These are phyloP conservation scores for Chaetodon trifasciatus DNA, from an alignment of 2,797 vertebrate species.

Conservation along the genomic window DNA sequence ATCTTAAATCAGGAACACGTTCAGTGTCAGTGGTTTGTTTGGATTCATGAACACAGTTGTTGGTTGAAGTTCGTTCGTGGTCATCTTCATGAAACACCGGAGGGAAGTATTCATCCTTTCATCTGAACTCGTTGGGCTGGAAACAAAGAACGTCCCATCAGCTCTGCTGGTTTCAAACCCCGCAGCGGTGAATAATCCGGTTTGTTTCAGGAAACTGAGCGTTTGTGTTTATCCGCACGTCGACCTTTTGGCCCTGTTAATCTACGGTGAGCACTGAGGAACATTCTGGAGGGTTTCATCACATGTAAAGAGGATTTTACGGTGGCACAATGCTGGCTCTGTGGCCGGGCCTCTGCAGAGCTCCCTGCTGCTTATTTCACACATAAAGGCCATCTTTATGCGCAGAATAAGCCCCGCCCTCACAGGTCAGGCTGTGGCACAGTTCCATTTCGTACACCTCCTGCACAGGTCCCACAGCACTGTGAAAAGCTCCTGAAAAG, in stretches of 20 bases:
- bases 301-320: slow-evolving; percentile 61
- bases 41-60: no score
- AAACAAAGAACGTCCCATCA: background rate
- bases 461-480: background rate
- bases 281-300: slow-evolving; percentile 36
- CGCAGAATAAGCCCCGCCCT: background rate
- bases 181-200: background rate
- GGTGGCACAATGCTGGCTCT: slow-evolving; percentile 46
- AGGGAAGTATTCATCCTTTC: background rate
- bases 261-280: slow-evolving; percentile 34
- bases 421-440: background rate
- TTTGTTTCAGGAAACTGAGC: background rate
- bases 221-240: background rate
- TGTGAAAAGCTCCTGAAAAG: no score
- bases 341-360: slow-evolving; percentile 26
- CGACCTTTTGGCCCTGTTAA: slow-evolving; percentile 37
- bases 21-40: no score
- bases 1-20: no score
- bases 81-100: no score
- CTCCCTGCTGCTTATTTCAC: slow-evolving; percentile 27
- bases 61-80: background rate
- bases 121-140: background rate
- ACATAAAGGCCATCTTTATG: slow-evolving; percentile 43
- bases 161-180: background rate
- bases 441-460: background rate